Percentiles rank a stretch among this genome's conserved stretches.
These are phyloP conservation scores for Ptychoptera contaminata DNA, from an alignment of 2,888 invertebrate species.

Conservation along the genomic window DNA sequence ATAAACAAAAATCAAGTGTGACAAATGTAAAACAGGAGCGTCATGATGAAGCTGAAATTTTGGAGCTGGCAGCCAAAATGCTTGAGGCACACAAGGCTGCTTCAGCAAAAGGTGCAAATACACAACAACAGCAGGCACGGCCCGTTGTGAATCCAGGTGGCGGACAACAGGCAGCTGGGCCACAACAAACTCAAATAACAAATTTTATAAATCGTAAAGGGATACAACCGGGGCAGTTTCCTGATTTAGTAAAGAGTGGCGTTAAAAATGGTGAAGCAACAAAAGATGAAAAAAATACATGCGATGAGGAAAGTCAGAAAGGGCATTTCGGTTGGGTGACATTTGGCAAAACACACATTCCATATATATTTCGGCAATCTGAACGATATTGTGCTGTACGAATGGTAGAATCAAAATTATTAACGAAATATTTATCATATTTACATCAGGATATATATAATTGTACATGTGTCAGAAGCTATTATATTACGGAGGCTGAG, in stretches of 20 bases:
- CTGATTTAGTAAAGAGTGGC: not conserved
- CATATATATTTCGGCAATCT: constrained; percentile 68
- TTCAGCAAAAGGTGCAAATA: constrained; percentile 27
- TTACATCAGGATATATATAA: constrained; percentile 81
- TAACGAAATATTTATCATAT: constrained; percentile 77
- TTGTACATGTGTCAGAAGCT: constrained; percentile 81
- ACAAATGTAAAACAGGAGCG: constrained; percentile 27
- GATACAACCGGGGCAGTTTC: constrained; percentile 6
- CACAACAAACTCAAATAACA: constrained; percentile 38
- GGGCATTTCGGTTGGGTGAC: constrained; percentile 85
- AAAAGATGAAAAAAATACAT: constrained; percentile 23
- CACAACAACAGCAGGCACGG: constrained; percentile 13
- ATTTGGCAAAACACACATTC: constrained; percentile 72
- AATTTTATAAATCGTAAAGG: constrained; percentile 41
- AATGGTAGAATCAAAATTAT: constrained; percentile 80
- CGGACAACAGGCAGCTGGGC: constrained; percentile 8
- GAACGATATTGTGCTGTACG: constrained; percentile 87
- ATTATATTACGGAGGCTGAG: constrained; percentile 84
- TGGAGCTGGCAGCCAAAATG: constrained; percentile 74
- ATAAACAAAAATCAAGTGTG: constrained; percentile 2
- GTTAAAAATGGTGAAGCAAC: constrained; percentile 12
- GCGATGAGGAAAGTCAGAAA: constrained; percentile 60
- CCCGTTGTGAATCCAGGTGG: constrained; percentile 16
- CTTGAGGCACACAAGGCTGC: constrained; percentile 65
- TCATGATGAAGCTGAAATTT: constrained; percentile 70